Evolutionary conservation across 2,888 invertebrate species (phyloP).

Genomic region (Eilema sororculum): DNA sequence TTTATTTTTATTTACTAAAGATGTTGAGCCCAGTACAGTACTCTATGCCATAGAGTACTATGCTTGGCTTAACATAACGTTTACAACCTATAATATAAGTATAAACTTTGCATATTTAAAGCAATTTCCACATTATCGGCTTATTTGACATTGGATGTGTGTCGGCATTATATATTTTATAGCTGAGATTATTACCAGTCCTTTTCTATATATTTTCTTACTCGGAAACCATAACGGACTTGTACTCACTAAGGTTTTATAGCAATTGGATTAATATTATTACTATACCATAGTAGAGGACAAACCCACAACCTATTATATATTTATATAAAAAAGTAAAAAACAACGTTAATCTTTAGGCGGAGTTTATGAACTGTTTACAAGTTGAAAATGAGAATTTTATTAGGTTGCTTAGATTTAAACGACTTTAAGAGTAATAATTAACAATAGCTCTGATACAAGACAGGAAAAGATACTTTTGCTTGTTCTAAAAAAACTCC

Average conservation of each 20-base stretch:
- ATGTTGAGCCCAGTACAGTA: neutral
- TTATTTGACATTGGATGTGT: conserved; percentile 2
- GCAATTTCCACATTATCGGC: neutral
- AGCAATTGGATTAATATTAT: neutral
- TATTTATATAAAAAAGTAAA: neutral
- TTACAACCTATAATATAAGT: conserved; percentile 3
- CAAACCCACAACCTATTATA: neutral
- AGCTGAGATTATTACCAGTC: neutral
- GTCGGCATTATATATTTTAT: neutral
- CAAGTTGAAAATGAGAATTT: neutral
- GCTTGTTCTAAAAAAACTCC: too few relatives aligned
- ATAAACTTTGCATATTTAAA: neutral
- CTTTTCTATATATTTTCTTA: neutral
- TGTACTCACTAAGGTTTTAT: neutral
- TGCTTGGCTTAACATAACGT: neutral
- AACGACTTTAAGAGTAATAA: neutral
- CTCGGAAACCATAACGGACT: neutral
- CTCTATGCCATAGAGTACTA: neutral
- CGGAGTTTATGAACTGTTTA: neutral
- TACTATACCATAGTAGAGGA: neutral
- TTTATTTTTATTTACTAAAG: neutral
- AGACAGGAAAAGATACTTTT: too few relatives aligned
- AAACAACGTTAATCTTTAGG: neutral
- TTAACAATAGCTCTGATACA: too few relatives aligned
- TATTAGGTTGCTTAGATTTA: neutral